Conservation (phyloP, 2,113 vertebrate genomes). For the Neopipo cinnamomea region DNA sequence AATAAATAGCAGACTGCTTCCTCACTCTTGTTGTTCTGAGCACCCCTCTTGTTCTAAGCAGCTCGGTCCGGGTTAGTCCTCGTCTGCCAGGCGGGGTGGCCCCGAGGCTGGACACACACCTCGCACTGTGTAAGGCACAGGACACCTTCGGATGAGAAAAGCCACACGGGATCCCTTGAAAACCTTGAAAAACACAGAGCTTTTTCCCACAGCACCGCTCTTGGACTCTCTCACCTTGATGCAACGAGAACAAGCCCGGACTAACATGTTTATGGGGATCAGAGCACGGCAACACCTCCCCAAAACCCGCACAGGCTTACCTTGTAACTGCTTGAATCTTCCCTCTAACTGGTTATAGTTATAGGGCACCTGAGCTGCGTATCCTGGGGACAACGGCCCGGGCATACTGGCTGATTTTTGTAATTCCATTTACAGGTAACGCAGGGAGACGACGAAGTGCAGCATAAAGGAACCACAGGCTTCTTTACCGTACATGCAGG, state of each 20-base stretch:
- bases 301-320: constrained; percentile 70
- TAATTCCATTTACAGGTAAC: constrained; percentile 81
- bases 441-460: background rate
- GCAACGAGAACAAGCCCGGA: background rate
- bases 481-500: constrained; percentile 63
- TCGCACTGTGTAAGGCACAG: background rate
- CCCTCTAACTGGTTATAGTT: constrained; percentile 92
- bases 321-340: constrained; percentile 96
- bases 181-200: background rate
- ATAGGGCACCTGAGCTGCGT: constrained; percentile 78
- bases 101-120: background rate
- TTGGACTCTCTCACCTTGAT: background rate
- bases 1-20: constrained; percentile 60
- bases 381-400: constrained; percentile 80
- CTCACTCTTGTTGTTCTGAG: constrained; percentile 42
- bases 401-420: constrained; percentile 82
- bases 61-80: background rate
- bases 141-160: background rate
- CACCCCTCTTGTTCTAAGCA: constrained; percentile 53
- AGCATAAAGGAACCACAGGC: constrained; percentile 44
- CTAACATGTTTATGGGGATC: background rate
- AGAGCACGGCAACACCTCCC: constrained; percentile 47
- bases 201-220: background rate
- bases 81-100: background rate
- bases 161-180: background rate